phyloP scores from a whole-genome alignment of 2,888 invertebrate genomes.

The Cryptophagus acutangulus region DNA sequence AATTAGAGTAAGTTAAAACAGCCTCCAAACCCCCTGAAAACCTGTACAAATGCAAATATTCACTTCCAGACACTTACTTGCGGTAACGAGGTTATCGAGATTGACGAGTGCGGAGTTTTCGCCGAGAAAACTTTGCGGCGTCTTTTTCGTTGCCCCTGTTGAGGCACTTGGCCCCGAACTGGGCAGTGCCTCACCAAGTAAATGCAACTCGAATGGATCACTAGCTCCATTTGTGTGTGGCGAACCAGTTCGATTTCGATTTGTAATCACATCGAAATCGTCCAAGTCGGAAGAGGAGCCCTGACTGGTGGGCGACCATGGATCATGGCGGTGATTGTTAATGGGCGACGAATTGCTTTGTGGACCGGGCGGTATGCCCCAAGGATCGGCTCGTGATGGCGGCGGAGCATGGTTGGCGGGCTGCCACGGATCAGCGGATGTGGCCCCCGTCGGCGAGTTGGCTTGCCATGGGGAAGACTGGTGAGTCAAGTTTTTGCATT shows the following conservation, averaged over 20 bases:
- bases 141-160: slow-evolving; percentile 70
- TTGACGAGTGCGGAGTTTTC: slow-evolving; percentile 96
- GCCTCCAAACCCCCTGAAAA: neutral
- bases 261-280: slow-evolving; percentile 82
- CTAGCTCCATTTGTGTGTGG: slow-evolving; percentile 28
- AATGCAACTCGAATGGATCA: slow-evolving; percentile 68
- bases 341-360: too few species aligned
- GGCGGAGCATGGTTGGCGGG: slow-evolving; percentile 36
- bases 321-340: too few species aligned
- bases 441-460: slow-evolving; percentile 29
- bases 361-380: slow-evolving; percentile 26
- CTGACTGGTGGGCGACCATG: slow-evolving; percentile 51
- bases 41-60: neutral
- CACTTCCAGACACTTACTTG: slow-evolving; percentile 43
- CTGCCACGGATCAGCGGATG: slow-evolving; percentile 59
- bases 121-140: slow-evolving; percentile 93
- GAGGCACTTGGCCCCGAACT: slow-evolving; percentile 40
- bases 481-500: too few species aligned
- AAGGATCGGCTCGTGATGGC: slow-evolving; percentile 34
- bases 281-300: slow-evolving; percentile 66
- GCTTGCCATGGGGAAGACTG: slow-evolving; percentile 40
- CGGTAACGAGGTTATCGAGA: slow-evolving; percentile 86
- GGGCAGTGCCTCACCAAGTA: slow-evolving; percentile 55
- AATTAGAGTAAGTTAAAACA: too few species aligned
- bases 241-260: slow-evolving; percentile 42